These are phyloP conservation scores for Apodemia mormo DNA, from an alignment of 2,888 invertebrate species.

Conservation along the genomic window DNA sequence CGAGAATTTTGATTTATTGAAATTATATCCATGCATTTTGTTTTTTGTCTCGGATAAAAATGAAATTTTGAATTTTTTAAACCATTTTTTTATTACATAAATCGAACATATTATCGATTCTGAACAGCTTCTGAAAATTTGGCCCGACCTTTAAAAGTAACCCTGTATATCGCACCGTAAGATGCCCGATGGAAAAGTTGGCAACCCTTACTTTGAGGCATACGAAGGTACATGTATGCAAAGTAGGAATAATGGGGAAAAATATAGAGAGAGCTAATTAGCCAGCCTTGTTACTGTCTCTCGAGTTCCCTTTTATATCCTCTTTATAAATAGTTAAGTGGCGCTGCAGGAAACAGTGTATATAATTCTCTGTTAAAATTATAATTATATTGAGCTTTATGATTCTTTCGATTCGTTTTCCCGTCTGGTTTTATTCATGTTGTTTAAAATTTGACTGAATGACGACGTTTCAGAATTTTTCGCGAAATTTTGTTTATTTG, in stretches of 20 bases:
- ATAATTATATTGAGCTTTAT: conserved; percentile 14
- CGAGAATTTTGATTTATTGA: too few species aligned
- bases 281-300: conserved; percentile 40
- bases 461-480: background rate
- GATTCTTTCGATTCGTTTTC: background rate
- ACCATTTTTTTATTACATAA: too few species aligned
- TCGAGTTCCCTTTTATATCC: conserved; percentile 38
- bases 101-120: too few species aligned
- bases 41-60: too few species aligned
- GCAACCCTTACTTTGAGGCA: conserved; percentile 22
- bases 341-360: conserved; percentile 29
- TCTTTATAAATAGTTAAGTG: conserved; percentile 36
- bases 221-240: conserved; percentile 30
- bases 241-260: conserved; percentile 36
- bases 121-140: too few species aligned
- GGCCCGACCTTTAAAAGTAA: too few species aligned
- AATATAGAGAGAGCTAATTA: conserved; percentile 41
- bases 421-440: conserved; percentile 4
- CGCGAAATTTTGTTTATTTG: background rate
- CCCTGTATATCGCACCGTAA: too few species aligned
- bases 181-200: background rate
- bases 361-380: conserved; percentile 9
- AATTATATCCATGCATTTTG: too few species aligned
- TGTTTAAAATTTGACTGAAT: conserved; percentile 5
- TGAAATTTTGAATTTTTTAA: too few species aligned